Base-by-base conservation (phyloP, 2,888 invertebrate species). In the Hedya salicella region DNA sequence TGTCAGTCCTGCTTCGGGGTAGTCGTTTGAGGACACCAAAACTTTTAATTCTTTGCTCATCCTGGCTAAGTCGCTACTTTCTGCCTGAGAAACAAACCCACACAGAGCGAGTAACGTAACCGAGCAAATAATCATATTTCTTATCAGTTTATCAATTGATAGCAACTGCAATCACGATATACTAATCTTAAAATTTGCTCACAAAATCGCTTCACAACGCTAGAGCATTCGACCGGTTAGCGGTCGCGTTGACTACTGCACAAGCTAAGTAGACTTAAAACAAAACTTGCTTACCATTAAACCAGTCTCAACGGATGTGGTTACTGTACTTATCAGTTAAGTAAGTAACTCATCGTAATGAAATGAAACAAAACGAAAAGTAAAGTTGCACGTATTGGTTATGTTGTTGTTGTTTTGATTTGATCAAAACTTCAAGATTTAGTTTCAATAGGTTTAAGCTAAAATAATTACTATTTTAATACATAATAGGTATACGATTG, bases 1-100 rank as follows among this genome's bases (percentile, higher is more conserved):
- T 62, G 94, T 91, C 17, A 96, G 81, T 48, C 94, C 96, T 69
- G 92, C 92, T 59, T 93, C 83, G 0, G 96, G 95, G 70, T 95
- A 94, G 80, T 95, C 95, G 0, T 94, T 93, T 39, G 96, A 94
- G 3, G 96, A 95, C 25, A 97, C 93, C 68, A 96, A 92, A 69
- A 97, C 95, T 86, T 95, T 95, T 0, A 88, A 75, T 75, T 88
- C 81, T 74, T 89, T 87, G 69, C 87, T 82, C 89, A 90, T 91
- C 25, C 79, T 84, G 61, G 76, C 76, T 65, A 70, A 61, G 30
- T 69, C 62, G 3, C 70, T 71, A 71, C 72, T 67, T 36, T 69
- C 67, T 52, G 68, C 69, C 70, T 78, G 71, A 66, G 79, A 73
- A 70, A 73, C 73, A 66, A 73, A 67, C 69, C 70, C 73, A 50